A percentile compares a stretch with the other conserved stretches of the same genome.
Evolutionary conservation across 2,113 vertebrate genomes (phyloP).

Genomic region (Bufo gargarizans): DNA sequence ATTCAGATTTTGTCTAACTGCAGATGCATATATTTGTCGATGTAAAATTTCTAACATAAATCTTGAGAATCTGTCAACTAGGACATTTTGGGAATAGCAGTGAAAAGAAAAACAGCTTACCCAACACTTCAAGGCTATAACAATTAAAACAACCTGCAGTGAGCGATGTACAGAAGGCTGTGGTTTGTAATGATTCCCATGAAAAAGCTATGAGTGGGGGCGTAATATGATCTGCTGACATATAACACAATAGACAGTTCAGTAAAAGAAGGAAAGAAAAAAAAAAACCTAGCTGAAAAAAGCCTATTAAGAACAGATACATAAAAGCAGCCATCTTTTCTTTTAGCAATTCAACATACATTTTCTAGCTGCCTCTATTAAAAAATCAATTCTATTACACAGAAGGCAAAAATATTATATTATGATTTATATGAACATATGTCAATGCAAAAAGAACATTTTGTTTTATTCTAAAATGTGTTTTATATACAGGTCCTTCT

Average conservation of each 20-base stretch:
- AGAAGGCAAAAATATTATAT: too few species aligned
- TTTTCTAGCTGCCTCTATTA: not conserved
- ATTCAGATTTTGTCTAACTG: conserved; percentile 61
- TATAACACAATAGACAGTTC: not conserved
- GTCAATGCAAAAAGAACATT: not conserved
- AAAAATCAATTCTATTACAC: not conserved
- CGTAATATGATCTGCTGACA: not conserved
- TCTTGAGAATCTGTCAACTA: conserved; percentile 66
- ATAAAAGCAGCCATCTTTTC: not conserved
- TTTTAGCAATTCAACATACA: not conserved
- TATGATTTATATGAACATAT: not conserved
- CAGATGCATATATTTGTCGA: conserved; percentile 61
- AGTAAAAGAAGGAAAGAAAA: not conserved
- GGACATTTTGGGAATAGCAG: conserved; percentile 50
- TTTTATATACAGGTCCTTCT: too few species aligned
- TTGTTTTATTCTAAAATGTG: too few species aligned
- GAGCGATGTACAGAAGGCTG: not conserved
- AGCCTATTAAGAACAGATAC: not conserved
- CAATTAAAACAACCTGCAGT: conserved; percentile 60
- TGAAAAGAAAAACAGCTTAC: conserved; percentile 58
- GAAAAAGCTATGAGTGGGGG: not conserved
- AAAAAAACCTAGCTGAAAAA: not conserved
- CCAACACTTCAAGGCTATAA: conserved; percentile 58
- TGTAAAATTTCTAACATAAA: conserved; percentile 66
- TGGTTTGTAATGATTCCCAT: not conserved